Percentiles rank a stretch among this genome's conserved stretches.
phyloP scores from a whole-genome alignment of 1,140 invertebrate species.

The Papilio xuthus region DNA sequence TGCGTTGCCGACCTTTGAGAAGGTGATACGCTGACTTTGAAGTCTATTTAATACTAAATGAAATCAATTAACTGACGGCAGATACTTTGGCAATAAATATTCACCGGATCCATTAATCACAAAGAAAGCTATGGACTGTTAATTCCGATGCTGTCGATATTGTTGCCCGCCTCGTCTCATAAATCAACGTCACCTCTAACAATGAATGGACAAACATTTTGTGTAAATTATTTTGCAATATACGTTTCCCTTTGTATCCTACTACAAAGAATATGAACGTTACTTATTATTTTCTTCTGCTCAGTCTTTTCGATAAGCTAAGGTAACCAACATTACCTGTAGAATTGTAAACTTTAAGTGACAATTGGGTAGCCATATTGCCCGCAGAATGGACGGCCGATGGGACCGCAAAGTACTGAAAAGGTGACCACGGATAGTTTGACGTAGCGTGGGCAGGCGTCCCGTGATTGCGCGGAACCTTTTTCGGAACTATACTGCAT shows the following conservation, averaged over 20 bases:
- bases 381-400: too few relatives aligned
- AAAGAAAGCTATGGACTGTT: constrained; percentile 25
- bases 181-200: constrained; percentile 7
- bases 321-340: too few relatives aligned
- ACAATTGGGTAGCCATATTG: too few relatives aligned
- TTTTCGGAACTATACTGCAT: too few relatives aligned
- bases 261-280: background rate
- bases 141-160: constrained; percentile 15
- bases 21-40: too few relatives aligned
- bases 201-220: constrained; percentile 27
- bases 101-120: constrained; percentile 14
- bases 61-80: background rate
- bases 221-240: constrained; percentile 27
- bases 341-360: too few relatives aligned
- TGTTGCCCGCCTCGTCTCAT: constrained; percentile 10
- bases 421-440: too few relatives aligned
- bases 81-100: constrained; percentile 15
- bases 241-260: background rate
- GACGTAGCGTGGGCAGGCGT: too few relatives aligned
- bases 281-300: background rate
- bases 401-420: too few relatives aligned
- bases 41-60: background rate
- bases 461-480: too few relatives aligned
- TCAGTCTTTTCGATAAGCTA: background rate
- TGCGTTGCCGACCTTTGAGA: too few relatives aligned